Conservation (phyloP, 2,113 vertebrate species). For the Atlantisia rogersi region DNA sequence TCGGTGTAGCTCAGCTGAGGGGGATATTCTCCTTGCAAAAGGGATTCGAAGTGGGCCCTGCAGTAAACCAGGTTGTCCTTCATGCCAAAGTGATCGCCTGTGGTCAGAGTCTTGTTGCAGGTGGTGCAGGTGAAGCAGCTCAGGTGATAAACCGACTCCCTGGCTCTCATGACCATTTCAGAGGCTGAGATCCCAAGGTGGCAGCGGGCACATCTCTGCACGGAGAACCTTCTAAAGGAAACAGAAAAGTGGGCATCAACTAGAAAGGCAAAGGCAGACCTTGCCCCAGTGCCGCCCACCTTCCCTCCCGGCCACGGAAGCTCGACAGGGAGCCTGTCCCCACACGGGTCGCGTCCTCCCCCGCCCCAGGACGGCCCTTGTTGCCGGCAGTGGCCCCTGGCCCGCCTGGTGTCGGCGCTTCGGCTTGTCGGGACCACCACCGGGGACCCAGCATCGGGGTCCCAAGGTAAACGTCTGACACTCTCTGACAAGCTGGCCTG, state of each 20-base stretch:
- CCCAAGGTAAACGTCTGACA: neutral
- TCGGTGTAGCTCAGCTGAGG: constrained; percentile 95
- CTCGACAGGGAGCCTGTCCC: neutral
- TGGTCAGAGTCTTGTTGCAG: constrained; percentile 97
- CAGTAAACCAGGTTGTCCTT: constrained; percentile 99
- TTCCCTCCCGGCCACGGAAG: neutral
- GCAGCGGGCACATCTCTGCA: constrained; percentile 99
- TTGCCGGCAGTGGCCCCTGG: neutral
- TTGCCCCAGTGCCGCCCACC: neutral
- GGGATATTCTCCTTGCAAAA: constrained; percentile 93
- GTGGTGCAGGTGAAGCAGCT: constrained; percentile 99
- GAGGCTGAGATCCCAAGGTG: constrained; percentile 99
- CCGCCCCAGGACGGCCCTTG: neutral
- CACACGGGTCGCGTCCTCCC: neutral
- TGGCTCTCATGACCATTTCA: constrained; percentile 98
- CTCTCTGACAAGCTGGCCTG: neutral
- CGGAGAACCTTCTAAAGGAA: constrained; percentile 98
- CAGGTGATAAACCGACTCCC: constrained; percentile 98
- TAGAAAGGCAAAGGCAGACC: neutral
- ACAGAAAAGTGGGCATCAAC: constrained; percentile 48
- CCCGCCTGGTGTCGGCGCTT: neutral
- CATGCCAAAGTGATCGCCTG: constrained; percentile 98
- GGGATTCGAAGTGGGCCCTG: constrained; percentile 94
- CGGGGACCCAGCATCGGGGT: neutral
- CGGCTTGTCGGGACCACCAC: neutral